Base-by-base conservation (phyloP, 35 echinoderm and acorn worm species). In the Lytechinus variegatus region DNA sequence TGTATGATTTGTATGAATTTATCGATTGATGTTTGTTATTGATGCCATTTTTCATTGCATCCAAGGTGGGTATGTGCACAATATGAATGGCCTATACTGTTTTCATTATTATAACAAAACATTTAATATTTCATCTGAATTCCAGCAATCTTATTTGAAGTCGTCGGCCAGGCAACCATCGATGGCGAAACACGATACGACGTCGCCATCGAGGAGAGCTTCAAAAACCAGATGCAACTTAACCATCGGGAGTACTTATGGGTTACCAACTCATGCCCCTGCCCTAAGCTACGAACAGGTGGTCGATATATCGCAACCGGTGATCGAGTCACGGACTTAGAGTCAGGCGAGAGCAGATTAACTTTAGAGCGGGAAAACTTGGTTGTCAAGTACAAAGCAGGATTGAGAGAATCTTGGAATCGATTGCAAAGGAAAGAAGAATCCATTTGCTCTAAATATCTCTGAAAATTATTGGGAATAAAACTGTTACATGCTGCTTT, bases 181-280 rank as follows among this genome's bases (percentile, higher is more conserved):
- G 28, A 54, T n/a, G 91, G 94, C 28, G 94, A 97, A 94, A 96
- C 95, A 12, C 96, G 95, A 1, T 98, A 95, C 60, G 97, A 98
- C 89, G 95, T 97, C 16, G 94, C 91, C 13, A 96, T 98, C 94
- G 55, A 95, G 1, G 58, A 95, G 79, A 97, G 96, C 13, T 98
- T 94, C 91, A 97, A 94, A 9, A 98, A 98, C 95, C 94, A 91
- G 4, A 93, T 98, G 27, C 95, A 93, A 71, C 93, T 98, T 0
- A 87, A 28, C 44, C 93, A 89, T 11, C 96, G 97, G 14, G 97
- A 98, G 91, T 98, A 96, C 27, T 51, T 98, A 28, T 98, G 97
- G 97, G 97, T 98, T 16, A 95, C 97, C 87, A 97, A 98, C 54
- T 28, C 95, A 12, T 98, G 97, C 19, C 95, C 97, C n/a, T 98